Conservation (phyloP, 92 coral and sea anemone genomes). For the Diadumene lineata region DNA sequence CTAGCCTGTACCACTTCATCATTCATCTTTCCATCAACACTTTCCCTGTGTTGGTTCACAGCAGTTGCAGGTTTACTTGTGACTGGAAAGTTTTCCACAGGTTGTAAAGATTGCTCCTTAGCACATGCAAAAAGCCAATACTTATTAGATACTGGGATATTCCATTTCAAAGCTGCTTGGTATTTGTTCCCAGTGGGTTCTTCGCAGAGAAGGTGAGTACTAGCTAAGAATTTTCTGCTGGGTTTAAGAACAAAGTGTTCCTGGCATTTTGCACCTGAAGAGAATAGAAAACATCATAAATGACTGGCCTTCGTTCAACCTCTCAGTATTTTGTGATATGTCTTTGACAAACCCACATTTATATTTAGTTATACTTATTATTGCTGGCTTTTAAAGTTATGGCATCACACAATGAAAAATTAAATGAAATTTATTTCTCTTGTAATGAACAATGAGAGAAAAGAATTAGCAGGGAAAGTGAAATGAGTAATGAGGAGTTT, state of each 20-base stretch:
- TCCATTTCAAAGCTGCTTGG: conserved; percentile 86
- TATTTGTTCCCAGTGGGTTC: conserved; percentile 86
- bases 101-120: conserved; percentile 44
- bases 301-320: background rate
- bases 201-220: conserved; percentile 86
- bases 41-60: background rate
- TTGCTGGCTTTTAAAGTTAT: background rate
- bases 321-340: no score
- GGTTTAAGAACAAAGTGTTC: conserved; percentile 85
- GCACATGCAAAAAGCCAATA: conserved; percentile 95
- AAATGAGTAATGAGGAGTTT: no score
- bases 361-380: no score
- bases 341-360: background rate
- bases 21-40: background rate
- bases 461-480: no score
- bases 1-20: background rate
- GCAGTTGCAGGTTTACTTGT: background rate
- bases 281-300: background rate
- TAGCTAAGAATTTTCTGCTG: conserved; percentile 58
- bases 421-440: no score
- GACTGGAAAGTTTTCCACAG: conserved; percentile 44
- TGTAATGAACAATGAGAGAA: no score
- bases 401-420: no score
- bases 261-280: conserved; percentile 82
- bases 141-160: conserved; percentile 66